Conservation (phyloP, 1,140 invertebrate genomes). For the Drosophila jambulina region DNA sequence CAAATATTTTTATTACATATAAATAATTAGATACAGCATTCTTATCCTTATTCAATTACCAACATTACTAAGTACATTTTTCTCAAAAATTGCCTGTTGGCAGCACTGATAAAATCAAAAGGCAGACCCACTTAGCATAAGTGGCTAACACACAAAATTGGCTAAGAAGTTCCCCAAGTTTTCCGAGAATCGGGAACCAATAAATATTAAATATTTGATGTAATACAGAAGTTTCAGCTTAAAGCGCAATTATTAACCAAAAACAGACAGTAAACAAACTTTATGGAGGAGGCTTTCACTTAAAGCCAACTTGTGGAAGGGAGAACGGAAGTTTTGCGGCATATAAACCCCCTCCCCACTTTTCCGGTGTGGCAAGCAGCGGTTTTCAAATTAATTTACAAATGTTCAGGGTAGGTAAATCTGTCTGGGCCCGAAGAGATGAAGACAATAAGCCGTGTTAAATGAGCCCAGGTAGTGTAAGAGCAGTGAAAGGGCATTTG, state of each 20-base stretch:
- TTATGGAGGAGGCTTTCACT: conserved; percentile 27
- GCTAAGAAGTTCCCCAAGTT: conserved; percentile 15
- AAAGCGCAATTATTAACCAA: conserved; percentile 28
- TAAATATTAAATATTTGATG: conserved; percentile 57
- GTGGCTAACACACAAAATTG: conserved; percentile 10
- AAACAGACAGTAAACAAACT: conserved; percentile 12
- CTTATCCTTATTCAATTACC: background rate
- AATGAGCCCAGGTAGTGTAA: conserved; percentile 41
- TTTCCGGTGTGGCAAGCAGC: conserved; percentile 41
- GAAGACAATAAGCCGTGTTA: conserved; percentile 50
- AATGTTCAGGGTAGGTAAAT: conserved; percentile 33
- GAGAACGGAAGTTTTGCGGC: conserved; percentile 37
- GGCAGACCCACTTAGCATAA: conserved; percentile 42
- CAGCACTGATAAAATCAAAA: conserved; percentile 35
- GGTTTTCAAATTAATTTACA: conserved; percentile 53
- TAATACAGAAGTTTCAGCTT: conserved; percentile 43
- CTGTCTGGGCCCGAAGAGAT: conserved; percentile 35
- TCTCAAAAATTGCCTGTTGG: background rate
- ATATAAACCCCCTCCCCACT: background rate
- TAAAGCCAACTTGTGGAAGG: conserved; percentile 12
- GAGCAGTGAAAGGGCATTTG: conserved; percentile 50
- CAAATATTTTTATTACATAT: background rate
- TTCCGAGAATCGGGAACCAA: conserved; percentile 8
- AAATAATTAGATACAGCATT: no score
- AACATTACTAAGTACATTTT: background rate